A percentile compares a stretch with the other conserved stretches of the same genome.
Conservation (phyloP, 2,797 vertebrate species). For the Dipus sagitta region DNA sequence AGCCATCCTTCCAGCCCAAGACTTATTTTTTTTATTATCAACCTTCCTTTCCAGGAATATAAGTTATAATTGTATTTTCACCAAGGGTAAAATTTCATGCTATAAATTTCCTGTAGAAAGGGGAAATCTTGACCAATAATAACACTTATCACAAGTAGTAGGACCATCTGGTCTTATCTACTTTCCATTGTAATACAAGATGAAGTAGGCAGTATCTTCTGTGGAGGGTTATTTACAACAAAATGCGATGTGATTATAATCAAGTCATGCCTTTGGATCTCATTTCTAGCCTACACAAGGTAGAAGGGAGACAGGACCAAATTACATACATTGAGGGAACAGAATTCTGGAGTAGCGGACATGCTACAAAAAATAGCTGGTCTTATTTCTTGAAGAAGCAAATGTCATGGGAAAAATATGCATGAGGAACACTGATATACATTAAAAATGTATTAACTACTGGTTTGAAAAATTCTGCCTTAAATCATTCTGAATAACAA, state of each 20-base stretch:
- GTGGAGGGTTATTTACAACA: neutral
- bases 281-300: neutral
- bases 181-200: neutral
- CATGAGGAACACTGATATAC: neutral
- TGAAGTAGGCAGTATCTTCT: neutral
- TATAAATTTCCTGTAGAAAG: neutral
- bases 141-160: neutral
- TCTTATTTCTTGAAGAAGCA: conserved; percentile 2
- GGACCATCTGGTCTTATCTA: neutral
- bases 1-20: too few species aligned
- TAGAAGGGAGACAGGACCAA: neutral
- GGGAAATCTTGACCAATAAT: neutral
- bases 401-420: neutral
- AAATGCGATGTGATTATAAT: neutral
- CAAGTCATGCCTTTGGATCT: neutral
- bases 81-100: neutral
- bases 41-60: neutral
- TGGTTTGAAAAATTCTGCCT: neutral
- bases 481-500: neutral
- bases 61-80: neutral
- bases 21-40: neutral
- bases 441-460: neutral
- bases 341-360: neutral
- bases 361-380: neutral
- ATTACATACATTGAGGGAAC: neutral